phyloP scores from a whole-genome alignment of 2,888 invertebrate genomes.

The Lasioglossum oenotherae region DNA sequence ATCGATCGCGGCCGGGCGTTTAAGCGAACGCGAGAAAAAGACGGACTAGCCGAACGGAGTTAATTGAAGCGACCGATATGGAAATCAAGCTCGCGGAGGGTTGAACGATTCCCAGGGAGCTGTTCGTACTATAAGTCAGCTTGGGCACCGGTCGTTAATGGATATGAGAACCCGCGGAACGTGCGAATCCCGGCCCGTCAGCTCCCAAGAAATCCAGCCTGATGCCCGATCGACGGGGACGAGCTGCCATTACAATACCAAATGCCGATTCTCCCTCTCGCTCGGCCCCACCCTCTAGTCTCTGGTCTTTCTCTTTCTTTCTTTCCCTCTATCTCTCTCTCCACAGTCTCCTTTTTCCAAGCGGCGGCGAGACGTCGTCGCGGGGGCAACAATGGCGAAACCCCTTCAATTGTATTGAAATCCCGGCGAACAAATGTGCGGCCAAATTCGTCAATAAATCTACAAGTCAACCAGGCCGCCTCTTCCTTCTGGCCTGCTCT shows the following conservation, averaged over 20 bases:
- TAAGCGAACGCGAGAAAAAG: constrained; percentile 18
- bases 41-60: background rate
- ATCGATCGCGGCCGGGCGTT: constrained; percentile 40
- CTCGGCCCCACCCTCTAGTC: background rate
- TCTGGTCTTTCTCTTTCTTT: constrained; percentile 3
- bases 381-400: constrained; percentile 76
- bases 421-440: constrained; percentile 79
- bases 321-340: background rate
- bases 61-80: constrained; percentile 14
- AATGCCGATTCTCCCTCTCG: constrained; percentile 62
- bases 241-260: constrained; percentile 78
- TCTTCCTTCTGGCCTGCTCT: constrained; percentile 22
- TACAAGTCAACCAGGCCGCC: constrained; percentile 76
- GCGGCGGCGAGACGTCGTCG: constrained; percentile 61
- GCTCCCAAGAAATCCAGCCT: constrained; percentile 43
- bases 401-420: constrained; percentile 81
- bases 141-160: constrained; percentile 35
- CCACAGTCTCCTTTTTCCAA: constrained; percentile 31
- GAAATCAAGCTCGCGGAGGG: constrained; percentile 5
- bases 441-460: constrained; percentile 82
- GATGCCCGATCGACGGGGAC: constrained; percentile 56
- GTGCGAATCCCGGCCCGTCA: constrained; percentile 48
- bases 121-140: constrained; percentile 39
- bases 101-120: constrained; percentile 24
- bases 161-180: constrained; percentile 50